Evolutionary conservation across 2,797 vertebrate species (phyloP).

Genomic region (Esox lucius): DNA sequence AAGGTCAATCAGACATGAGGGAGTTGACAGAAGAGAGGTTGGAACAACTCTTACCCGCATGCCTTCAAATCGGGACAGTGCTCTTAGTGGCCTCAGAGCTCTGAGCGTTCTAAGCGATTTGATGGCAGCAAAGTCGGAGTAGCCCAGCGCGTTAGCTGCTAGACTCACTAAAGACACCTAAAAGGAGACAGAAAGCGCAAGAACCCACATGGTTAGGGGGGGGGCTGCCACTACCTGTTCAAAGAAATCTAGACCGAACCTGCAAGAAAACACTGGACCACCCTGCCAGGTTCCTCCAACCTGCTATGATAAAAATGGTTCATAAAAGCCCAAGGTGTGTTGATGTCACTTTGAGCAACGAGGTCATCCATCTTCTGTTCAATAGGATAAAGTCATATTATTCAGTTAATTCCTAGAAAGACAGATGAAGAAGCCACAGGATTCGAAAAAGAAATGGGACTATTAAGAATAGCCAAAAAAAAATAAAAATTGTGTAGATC

Average conservation of each 20-base stretch:
- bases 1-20: background rate
- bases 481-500: background rate
- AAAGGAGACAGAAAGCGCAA: constrained; percentile 30
- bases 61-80: constrained; percentile 81
- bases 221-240: constrained; percentile 32
- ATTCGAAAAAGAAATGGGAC: background rate
- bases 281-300: background rate
- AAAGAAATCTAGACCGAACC: constrained; percentile 16
- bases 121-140: constrained; percentile 81
- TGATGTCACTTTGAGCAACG: background rate
- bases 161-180: constrained; percentile 81
- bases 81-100: constrained; percentile 79
- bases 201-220: constrained; percentile 48
- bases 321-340: background rate
- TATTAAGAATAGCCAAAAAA: background rate
- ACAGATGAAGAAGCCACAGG: background rate
- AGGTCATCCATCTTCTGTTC: background rate
- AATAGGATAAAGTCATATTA: background rate
- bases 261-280: background rate
- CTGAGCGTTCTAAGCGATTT: constrained; percentile 81
- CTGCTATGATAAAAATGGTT: background rate
- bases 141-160: constrained; percentile 78
- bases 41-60: constrained; percentile 81
- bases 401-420: background rate
- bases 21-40: background rate